A percentile compares a stretch with the other conserved stretches of the same genome.
Conservation (phyloP, 2,113 vertebrate genomes). For the Turdus rufiventris region DNA sequence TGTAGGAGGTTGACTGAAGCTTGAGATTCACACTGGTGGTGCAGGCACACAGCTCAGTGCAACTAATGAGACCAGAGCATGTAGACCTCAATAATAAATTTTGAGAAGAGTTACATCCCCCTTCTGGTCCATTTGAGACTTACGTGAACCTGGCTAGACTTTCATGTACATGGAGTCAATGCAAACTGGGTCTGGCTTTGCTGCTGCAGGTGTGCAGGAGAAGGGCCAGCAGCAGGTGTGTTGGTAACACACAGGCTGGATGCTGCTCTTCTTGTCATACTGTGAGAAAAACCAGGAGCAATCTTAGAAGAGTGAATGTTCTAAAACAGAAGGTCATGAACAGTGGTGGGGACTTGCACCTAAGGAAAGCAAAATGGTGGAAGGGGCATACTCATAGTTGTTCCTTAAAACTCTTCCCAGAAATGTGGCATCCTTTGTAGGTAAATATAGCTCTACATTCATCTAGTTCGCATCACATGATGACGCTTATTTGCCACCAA, state of each 20-base stretch:
- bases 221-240: neutral
- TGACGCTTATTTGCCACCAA: neutral
- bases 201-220: too few species aligned
- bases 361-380: neutral
- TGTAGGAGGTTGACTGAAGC: neutral
- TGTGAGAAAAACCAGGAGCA: neutral
- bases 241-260: accelerated
- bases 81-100: neutral
- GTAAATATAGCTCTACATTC: neutral
- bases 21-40: neutral
- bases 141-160: accelerated
- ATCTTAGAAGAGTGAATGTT: neutral
- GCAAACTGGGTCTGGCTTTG: neutral
- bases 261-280: neutral
- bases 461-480: neutral
- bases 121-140: neutral
- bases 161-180: accelerated
- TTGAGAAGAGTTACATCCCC: neutral
- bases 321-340: neutral
- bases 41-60: accelerated
- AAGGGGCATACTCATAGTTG: accelerated
- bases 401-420: neutral
- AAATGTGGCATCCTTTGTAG: neutral
- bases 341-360: too few species aligned
- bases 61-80: neutral